Base-by-base conservation (phyloP, 2,888 invertebrate species). In the Andrena dorsata region DNA sequence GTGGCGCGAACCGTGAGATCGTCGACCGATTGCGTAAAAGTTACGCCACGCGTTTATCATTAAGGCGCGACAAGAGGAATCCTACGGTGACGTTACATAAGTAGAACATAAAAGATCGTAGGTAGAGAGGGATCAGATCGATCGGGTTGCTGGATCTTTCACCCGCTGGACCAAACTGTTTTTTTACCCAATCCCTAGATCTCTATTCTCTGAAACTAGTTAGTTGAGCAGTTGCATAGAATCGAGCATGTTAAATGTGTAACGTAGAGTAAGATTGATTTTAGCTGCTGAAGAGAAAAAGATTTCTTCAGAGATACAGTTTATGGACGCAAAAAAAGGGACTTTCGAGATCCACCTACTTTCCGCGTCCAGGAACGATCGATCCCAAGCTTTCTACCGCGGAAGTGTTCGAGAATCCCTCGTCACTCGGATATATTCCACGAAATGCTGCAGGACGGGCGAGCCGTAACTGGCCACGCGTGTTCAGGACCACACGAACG, bases 341-440 rank as follows among this genome's bases (percentile, higher is more conserved):
- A 28, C 60, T 71, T 60, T 30, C 47, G 13, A 47, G 41, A 70
- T 47, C 7, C 26, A 6, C 47, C 20, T 20, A 47, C 69, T 69
- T 56, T 32, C 69, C 23, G 32, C 2, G 16, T 30, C 20, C 30
- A 10, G 30, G 6, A 51, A 20, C 13, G 28, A 49, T 68, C 32
- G 53, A 68, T 35, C n/a, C 32, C 69, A 6, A 13, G 16, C 70
- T 47, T 49, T 47, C 23, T 20, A 28, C 16, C 30, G 16, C 16
- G 60, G 60, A 49, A 71, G 60, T 16, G 16, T 49, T 71, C 28
- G 20, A 26, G 41, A 26, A 47, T 60, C 26, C 13, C 32, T 47
- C 58, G 2, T 10, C 56, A 4, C 56, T 10, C 13, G 41, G 41
- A 60, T 7, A 7, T 20, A 13, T 60, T 41, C 20, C 28, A n/a